Evolutionary conservation across 30 jellyfish, hydroid and myxozoan genomes (phyloP).

Genomic region (Clytia hemisphaerica): DNA sequence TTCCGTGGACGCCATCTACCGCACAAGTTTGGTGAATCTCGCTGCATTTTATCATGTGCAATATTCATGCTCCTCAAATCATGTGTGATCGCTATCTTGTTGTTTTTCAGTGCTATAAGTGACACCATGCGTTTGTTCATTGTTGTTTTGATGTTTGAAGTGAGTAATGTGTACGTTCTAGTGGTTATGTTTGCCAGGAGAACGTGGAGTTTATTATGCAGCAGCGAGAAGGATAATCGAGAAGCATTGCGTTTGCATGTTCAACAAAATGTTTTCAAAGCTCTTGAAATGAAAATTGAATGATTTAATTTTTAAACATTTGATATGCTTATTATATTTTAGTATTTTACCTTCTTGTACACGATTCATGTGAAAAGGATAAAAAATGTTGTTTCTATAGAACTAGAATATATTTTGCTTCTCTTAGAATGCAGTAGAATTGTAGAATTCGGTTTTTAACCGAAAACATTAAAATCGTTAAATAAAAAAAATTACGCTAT

Average conservation of each 20-base stretch:
- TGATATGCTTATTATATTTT: not conserved
- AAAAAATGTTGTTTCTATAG: not conserved
- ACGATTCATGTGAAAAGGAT: not conserved
- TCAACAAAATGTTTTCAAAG: not conserved
- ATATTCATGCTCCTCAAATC: not conserved
- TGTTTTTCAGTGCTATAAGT: not conserved
- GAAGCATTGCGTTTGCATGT: not conserved
- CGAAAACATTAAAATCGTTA: too few relatives aligned
- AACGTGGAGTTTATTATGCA: not conserved
- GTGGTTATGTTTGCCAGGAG: not conserved
- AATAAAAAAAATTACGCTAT: too few relatives aligned
- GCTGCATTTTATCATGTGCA: not conserved
- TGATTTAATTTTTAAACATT: not conserved
- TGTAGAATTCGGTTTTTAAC: too few relatives aligned
- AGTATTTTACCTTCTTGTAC: not conserved
- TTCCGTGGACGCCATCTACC: conserved; percentile 12
- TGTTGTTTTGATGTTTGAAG: not conserved
- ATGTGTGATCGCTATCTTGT: not conserved
- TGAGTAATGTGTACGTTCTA: not conserved
- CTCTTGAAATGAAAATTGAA: not conserved
- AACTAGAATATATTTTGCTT: not conserved
- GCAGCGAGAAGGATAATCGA: not conserved
- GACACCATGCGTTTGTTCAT: not conserved
- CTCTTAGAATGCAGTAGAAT: not conserved
- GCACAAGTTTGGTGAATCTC: not conserved